Evolutionary conservation across 1,140 invertebrate species (phyloP).

Genomic region (Drosophila equinoxialis): DNA sequence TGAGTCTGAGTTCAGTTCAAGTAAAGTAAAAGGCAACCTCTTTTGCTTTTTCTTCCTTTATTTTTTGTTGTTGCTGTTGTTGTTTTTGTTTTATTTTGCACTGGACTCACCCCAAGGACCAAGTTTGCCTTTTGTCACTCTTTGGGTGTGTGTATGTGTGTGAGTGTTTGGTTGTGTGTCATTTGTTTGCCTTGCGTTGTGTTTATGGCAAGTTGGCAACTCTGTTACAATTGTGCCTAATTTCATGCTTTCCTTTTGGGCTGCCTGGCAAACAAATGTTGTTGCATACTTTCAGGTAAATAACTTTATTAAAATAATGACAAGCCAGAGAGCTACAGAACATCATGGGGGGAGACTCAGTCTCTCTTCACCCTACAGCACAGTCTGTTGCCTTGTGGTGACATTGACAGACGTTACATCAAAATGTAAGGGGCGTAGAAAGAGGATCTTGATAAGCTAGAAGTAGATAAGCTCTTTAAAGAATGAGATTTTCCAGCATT

Average conservation of each 20-base stretch:
- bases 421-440: conserved; percentile 4
- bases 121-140: conserved; percentile 64
- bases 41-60: neutral
- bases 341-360: conserved; percentile 10
- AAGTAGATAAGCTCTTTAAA: no score
- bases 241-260: conserved; percentile 67
- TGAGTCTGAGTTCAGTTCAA: conserved; percentile 12
- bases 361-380: neutral
- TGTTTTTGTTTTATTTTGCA: conserved; percentile 25
- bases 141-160: conserved; percentile 24
- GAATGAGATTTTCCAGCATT: no score
- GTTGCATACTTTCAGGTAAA: conserved; percentile 79
- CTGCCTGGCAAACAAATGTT: conserved; percentile 75
- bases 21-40: conserved; percentile 21
- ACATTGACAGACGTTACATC: conserved; percentile 25
- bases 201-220: conserved; percentile 77
- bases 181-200: conserved; percentile 48
- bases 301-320: conserved; percentile 82
- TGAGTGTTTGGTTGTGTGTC: conserved; percentile 37
- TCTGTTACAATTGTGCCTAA: conserved; percentile 81
- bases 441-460: no score
- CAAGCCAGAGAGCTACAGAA: conserved; percentile 44
- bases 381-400: conserved; percentile 33
- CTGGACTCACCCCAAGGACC: conserved; percentile 52
- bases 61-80: neutral